These are phyloP conservation scores for Hydrolagus colliei DNA, from an alignment of 2,797 vertebrate genomes.

Conservation along the genomic window DNA sequence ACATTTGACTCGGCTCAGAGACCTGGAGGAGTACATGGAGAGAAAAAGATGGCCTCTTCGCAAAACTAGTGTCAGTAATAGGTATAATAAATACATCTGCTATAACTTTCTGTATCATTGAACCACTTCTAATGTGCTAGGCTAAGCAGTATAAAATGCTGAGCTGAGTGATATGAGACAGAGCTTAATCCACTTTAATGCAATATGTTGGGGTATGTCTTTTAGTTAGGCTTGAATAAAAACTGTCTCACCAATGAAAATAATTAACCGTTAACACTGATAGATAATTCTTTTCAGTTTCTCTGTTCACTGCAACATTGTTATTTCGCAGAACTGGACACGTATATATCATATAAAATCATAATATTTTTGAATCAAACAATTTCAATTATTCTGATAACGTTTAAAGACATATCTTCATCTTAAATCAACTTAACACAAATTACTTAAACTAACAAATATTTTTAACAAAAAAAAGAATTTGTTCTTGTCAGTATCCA, in stretches of 20 bases:
- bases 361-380: neutral
- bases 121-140: slow-evolving; percentile 71
- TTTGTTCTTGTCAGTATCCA: too few species aligned
- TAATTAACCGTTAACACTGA: slow-evolving; percentile 3
- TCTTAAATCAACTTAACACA: neutral
- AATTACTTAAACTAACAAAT: neutral
- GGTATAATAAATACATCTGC: slow-evolving; percentile 80
- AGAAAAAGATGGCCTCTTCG: slow-evolving; percentile 44
- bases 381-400: slow-evolving; percentile 10
- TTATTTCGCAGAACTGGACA: neutral
- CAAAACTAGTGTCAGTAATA: slow-evolving; percentile 62
- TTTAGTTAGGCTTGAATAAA: slow-evolving; percentile 1
- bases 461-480: neutral
- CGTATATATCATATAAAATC: neutral
- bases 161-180: slow-evolving; percentile 55
- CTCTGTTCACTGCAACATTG: neutral
- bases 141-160: slow-evolving; percentile 66
- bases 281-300: neutral
- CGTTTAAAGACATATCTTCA: neutral
- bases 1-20: slow-evolving; percentile 72
- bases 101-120: slow-evolving; percentile 80
- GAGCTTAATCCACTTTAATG: slow-evolving; percentile 51
- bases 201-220: neutral
- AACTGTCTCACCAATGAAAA: slow-evolving; percentile 18
- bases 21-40: slow-evolving; percentile 73